Conservation (phyloP, 2,888 invertebrate genomes). For the Fissipunctia ypsillon region DNA sequence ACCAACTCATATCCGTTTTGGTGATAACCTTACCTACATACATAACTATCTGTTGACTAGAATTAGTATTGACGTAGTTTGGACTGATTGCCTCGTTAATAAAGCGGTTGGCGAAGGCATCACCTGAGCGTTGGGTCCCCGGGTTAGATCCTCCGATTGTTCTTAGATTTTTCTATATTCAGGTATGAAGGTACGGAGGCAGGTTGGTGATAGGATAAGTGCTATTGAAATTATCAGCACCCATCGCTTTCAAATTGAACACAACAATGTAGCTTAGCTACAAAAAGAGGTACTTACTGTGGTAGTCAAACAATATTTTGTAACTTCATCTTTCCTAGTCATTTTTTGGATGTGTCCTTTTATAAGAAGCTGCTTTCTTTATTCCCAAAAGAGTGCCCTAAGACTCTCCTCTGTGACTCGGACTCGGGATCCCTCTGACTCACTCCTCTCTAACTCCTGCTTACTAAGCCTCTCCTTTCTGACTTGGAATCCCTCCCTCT, state of each 20-base stretch:
- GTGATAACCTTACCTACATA: background rate
- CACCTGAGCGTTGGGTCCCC: no score
- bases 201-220: background rate
- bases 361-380: background rate
- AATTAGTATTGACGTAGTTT: background rate
- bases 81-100: background rate
- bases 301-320: background rate
- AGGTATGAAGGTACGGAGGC: no score
- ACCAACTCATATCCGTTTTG: conserved; percentile 17
- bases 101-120: no score
- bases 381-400: background rate
- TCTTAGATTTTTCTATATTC: background rate
- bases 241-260: background rate
- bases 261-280: background rate
- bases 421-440: no score
- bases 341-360: background rate
- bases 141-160: background rate
- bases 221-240: background rate
- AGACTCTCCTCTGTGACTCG: no score
- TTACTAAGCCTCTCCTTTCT: no score
- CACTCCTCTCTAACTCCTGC: no score
- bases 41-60: background rate
- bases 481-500: no score
- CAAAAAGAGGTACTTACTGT: no score
- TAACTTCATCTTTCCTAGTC: background rate